Base-by-base conservation (phyloP, 2,113 vertebrate genomes). In the Passer domesticus region DNA sequence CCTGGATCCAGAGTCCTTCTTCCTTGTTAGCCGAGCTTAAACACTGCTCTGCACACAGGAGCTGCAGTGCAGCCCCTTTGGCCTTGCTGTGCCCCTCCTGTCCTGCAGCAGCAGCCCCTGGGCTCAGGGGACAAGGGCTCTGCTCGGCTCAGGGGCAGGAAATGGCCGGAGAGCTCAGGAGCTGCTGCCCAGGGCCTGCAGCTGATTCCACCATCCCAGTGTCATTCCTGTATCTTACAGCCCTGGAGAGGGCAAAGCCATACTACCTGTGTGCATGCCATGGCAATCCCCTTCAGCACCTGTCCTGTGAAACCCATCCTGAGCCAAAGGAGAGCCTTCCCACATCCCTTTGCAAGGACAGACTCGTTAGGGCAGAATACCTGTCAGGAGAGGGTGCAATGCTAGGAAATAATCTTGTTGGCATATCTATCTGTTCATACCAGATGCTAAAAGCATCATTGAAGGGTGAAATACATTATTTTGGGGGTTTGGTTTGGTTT, bases 21-120 rank as follows among this genome's bases (percentile, higher is more conserved):
- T n/a, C 50, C 35, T 22, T 68, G 15, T 44, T 13, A 63, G 39
- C n/a, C 30, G 47, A 30, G 27, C 28, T 74, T 47, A 31, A 41
- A 15, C 35, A 23, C 8, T 21, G 25, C 25, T 35, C 21, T 76
- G 30, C 55, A 25, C 22, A 3, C 23, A 6, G 17, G 25, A 11
- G 41, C 33, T 47, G 35, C 49, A 15, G 23, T 4, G 53, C 52
- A 37, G 27, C 33, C 13, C 13, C 70, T 33, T 15, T 25, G 64
- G 31, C 31, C n/a, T 27, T 7, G 47, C 22, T 0, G 0, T 25
- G 28, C 22, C 7, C 7, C 10, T 58, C 3, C 43, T 46, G 47
- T 23, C 41, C 41, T 44, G 17, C 46, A 23, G 11, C 17, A 4
- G 35, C 47, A 41, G 6, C 1, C 21, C n/a, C 43, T 19, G 31